A percentile compares a stretch with the other conserved stretches of the same genome.
Conservation (phyloP, 2,888 invertebrate species). For the Troides helena region DNA sequence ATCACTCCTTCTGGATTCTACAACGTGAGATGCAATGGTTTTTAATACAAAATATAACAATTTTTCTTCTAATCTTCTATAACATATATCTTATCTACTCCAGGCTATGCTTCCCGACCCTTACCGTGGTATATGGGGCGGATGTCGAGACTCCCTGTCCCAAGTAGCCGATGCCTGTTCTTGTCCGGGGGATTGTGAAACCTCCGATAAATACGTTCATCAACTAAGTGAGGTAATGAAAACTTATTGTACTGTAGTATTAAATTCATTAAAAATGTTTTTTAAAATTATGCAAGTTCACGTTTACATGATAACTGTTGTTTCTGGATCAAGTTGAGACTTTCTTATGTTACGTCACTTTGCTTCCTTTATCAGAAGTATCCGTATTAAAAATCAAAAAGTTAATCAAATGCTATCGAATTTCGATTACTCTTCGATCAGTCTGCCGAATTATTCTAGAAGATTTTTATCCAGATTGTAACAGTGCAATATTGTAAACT, state of each 20-base stretch:
- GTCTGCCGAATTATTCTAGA: no score
- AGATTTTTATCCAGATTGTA: no score
- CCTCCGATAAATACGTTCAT: slow-evolving; percentile 89
- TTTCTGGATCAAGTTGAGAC: no score
- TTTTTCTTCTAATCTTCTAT: neutral
- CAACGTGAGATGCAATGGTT: slow-evolving; percentile 80
- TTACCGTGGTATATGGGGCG: slow-evolving; percentile 94
- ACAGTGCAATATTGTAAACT: no score
- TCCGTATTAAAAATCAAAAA: no score
- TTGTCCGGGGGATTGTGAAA: slow-evolving; percentile 84
- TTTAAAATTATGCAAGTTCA: no score
- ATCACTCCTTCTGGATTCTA: slow-evolving; percentile 87
- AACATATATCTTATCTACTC: slow-evolving; percentile 3
- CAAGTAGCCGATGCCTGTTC: slow-evolving; percentile 85
- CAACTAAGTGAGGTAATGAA: slow-evolving; percentile 83
- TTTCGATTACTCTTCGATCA: no score
- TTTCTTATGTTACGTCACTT: no score
- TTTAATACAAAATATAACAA: neutral
- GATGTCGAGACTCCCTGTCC: slow-evolving; percentile 94
- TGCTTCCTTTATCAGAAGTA: no score
- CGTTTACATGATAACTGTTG: no score
- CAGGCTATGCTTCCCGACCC: slow-evolving; percentile 96
- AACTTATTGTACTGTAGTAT: neutral
- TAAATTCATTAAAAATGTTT: no score
- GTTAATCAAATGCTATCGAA: no score